Percentiles rank a stretch among this genome's conserved stretches.
These are phyloP conservation scores for Pseudomyrmex sp. DNA, from an alignment of 1,140 invertebrate genomes.

Conservation along the genomic window DNA sequence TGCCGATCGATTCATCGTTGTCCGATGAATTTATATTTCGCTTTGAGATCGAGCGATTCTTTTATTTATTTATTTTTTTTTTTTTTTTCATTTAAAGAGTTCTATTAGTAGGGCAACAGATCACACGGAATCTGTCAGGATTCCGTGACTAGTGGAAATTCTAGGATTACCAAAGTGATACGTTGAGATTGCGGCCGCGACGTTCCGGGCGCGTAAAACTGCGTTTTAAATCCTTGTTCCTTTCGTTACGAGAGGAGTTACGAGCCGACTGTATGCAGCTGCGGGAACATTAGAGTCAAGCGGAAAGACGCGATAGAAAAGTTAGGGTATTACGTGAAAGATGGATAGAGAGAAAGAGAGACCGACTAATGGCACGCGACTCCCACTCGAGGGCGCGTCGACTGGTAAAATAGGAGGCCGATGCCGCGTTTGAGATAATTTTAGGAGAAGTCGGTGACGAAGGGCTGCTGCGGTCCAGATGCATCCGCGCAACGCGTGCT, in stretches of 20 bases:
- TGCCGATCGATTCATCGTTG: too few species aligned
- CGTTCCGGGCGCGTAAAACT: slow-evolving; percentile 18
- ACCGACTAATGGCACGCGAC: slow-evolving; percentile 66
- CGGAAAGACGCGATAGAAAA: slow-evolving; percentile 40
- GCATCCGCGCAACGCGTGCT: slow-evolving; percentile 64
- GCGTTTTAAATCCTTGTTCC: slow-evolving; percentile 57
- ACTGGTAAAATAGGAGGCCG: slow-evolving; percentile 46
- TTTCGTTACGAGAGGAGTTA: slow-evolving; percentile 59
- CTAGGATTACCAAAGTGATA: too few species aligned
- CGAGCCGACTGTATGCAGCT: slow-evolving; percentile 63
- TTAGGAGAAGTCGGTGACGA: slow-evolving; percentile 58
- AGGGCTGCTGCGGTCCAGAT: slow-evolving; percentile 70
- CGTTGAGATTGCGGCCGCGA: neutral
- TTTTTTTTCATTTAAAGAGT: too few species aligned
- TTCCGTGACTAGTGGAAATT: too few species aligned
- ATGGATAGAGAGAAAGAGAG: slow-evolving; percentile 35
- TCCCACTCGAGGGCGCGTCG: slow-evolving; percentile 45
- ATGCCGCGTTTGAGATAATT: slow-evolving; percentile 64
- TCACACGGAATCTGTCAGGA: too few species aligned
- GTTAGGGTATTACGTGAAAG: slow-evolving; percentile 43
- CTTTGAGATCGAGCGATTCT: neutral
- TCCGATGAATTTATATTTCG: neutral
- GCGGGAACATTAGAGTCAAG: slow-evolving; percentile 41
- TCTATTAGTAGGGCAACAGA: too few species aligned
- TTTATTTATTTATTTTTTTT: neutral